Conservation (phyloP, 2,888 invertebrate species). For the Metallyticus violacea region DNA sequence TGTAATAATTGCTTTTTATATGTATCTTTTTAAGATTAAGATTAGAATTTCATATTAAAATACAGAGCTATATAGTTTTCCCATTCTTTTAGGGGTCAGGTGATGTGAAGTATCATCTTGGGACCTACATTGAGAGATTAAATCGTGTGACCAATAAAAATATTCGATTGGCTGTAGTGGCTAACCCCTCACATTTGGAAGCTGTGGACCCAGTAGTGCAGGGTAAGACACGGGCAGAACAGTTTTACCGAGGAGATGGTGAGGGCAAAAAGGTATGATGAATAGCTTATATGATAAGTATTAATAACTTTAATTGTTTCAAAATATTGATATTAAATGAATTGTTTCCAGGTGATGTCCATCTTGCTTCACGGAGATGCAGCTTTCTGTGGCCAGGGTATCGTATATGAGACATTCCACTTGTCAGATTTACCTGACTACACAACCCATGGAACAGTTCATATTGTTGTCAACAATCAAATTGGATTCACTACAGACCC, state of each 20-base stretch:
- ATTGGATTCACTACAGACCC: slow-evolving; percentile 96
- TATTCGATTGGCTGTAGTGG: slow-evolving; percentile 82
- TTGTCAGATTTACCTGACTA: slow-evolving; percentile 91
- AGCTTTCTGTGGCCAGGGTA: slow-evolving; percentile 92
- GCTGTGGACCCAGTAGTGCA: slow-evolving; percentile 93
- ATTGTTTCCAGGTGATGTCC: slow-evolving; percentile 74
- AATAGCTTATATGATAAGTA: not conserved
- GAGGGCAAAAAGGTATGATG: slow-evolving; percentile 77
- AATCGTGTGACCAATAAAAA: slow-evolving; percentile 92
- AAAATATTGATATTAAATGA: not conserved
- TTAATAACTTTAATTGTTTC: no score
- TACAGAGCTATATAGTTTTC: no score
- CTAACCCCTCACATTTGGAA: slow-evolving; percentile 91
- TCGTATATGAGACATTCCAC: slow-evolving; percentile 95
- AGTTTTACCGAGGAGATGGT: slow-evolving; percentile 90
- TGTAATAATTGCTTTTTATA: no score
- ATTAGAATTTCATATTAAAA: no score
- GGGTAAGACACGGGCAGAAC: slow-evolving; percentile 93
- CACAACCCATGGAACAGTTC: slow-evolving; percentile 91
- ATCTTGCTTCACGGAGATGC: slow-evolving; percentile 93
- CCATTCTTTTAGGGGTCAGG: slow-evolving; percentile 91
- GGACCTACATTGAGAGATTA: slow-evolving; percentile 84
- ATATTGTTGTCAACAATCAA: slow-evolving; percentile 94
- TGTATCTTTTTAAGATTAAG: no score
- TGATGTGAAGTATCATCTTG: slow-evolving; percentile 90